These are phyloP conservation scores for Pteruthius melanotis DNA, from an alignment of 2,113 vertebrate species.

Conservation along the genomic window DNA sequence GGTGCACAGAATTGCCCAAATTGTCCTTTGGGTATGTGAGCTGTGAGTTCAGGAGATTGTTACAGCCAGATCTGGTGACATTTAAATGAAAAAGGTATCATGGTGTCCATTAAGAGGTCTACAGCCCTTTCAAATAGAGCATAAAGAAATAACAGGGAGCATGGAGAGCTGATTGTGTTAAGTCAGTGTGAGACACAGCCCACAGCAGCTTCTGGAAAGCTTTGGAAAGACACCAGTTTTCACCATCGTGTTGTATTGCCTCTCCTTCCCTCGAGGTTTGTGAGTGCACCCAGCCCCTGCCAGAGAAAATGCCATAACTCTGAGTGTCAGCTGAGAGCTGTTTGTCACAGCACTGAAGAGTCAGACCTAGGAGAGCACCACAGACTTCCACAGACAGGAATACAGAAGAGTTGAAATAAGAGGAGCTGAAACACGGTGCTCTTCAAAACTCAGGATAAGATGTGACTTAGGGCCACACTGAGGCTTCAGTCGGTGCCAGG, in stretches of 20 bases:
- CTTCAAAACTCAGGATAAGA: neutral
- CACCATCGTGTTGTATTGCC: fast-evolving
- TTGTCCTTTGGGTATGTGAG: neutral
- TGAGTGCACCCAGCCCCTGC: neutral
- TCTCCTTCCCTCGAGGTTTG: neutral
- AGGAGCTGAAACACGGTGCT: neutral
- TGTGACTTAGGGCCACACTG: neutral
- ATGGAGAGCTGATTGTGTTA: neutral
- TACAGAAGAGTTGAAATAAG: too few species aligned
- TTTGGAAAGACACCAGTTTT: neutral
- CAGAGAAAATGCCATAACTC: neutral
- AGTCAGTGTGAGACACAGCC: neutral
- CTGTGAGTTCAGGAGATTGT: neutral
- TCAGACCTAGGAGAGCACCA: neutral
- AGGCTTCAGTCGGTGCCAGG: neutral
- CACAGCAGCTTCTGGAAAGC: neutral
- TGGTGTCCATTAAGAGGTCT: neutral
- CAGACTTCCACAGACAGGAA: neutral
- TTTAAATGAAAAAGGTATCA: neutral
- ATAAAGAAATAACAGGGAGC: neutral
- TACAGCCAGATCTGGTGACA: neutral
- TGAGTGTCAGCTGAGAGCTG: neutral
- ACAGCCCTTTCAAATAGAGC: neutral
- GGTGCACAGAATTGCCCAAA: neutral
- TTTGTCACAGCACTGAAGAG: neutral